Percentiles rank a stretch among this genome's conserved stretches.
These are phyloP conservation scores for Lepidochitona cinerea DNA, from an alignment of 2,888 invertebrate genomes.

Conservation along the genomic window DNA sequence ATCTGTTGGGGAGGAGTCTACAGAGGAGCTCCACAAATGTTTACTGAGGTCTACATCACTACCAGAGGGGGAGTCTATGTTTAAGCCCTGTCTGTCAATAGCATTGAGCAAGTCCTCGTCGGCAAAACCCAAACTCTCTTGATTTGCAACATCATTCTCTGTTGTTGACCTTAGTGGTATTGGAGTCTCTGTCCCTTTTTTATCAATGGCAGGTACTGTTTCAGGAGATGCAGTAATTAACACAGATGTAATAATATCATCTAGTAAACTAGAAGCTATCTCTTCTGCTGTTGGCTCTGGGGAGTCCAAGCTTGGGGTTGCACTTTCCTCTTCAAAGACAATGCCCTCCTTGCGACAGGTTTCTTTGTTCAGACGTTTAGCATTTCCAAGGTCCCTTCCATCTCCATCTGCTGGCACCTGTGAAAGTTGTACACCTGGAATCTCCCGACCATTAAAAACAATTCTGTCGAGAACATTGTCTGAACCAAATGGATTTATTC, in stretches of 20 bases:
- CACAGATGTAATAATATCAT: slow-evolving; percentile 67
- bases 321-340: slow-evolving; percentile 50
- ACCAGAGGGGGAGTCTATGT: slow-evolving; percentile 53
- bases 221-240: slow-evolving; percentile 74
- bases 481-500: slow-evolving; percentile 78
- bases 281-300: slow-evolving; percentile 20
- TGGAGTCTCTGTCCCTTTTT: not conserved
- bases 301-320: slow-evolving; percentile 8
- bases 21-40: slow-evolving; percentile 15
- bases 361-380: slow-evolving; percentile 57
- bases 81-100: slow-evolving; percentile 46
- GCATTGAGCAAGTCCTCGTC: slow-evolving; percentile 53
- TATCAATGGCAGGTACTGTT: not conserved
- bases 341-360: slow-evolving; percentile 68
- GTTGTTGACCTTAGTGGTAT: slow-evolving; percentile 40
- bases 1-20: slow-evolving; percentile 53
- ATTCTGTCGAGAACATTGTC: slow-evolving; percentile 61
- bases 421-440: slow-evolving; percentile 20
- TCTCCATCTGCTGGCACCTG: slow-evolving; percentile 27
- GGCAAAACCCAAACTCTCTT: slow-evolving; percentile 33
- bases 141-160: slow-evolving; percentile 27
- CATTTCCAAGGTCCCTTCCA: slow-evolving; percentile 45
- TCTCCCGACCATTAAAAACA: slow-evolving; percentile 60
- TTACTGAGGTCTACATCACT: slow-evolving; percentile 45
- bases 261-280: slow-evolving; percentile 70